These are phyloP conservation scores for Dendrolimus punctatus DNA, from an alignment of 1,140 invertebrate species.

Conservation along the genomic window DNA sequence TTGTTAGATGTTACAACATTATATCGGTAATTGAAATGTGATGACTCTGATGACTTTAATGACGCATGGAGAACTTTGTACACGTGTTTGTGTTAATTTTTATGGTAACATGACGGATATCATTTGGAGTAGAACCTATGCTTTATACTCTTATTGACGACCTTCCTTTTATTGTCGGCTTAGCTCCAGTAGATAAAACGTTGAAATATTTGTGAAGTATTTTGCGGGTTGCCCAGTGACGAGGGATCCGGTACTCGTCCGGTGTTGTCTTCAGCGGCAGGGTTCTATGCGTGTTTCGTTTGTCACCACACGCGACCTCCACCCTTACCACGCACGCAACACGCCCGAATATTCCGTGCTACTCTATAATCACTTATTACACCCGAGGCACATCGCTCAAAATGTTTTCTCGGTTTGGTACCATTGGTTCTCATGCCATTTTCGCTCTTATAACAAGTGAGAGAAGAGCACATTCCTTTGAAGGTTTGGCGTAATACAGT, in stretches of 20 bases:
- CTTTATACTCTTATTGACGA: too few relatives aligned
- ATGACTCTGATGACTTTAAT: too few relatives aligned
- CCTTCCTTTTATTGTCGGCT: too few relatives aligned
- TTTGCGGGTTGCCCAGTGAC: slow-evolving; percentile 43
- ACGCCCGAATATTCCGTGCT: slow-evolving; percentile 34
- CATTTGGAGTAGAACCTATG: too few relatives aligned
- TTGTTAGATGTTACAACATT: too few relatives aligned
- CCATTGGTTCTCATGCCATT: slow-evolving; percentile 31
- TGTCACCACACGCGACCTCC: slow-evolving; percentile 24
- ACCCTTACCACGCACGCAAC: slow-evolving; percentile 21
- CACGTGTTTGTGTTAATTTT: too few relatives aligned
- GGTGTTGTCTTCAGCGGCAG: slow-evolving; percentile 62
- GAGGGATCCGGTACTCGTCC: slow-evolving; percentile 58
- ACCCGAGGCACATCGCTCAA: slow-evolving; percentile 52
- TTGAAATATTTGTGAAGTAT: slow-evolving; percentile 33
- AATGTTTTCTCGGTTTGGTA: slow-evolving; percentile 52
- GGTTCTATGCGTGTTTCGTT: slow-evolving; percentile 39
- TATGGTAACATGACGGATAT: too few relatives aligned
- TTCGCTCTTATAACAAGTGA: slow-evolving; percentile 24
- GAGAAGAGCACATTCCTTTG: slow-evolving; percentile 23
- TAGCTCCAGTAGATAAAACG: too few relatives aligned
- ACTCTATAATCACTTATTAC: slow-evolving; percentile 40
- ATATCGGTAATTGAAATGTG: too few relatives aligned
- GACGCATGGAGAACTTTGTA: too few relatives aligned
- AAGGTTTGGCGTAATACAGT: slow-evolving; percentile 27